Conservation (phyloP, 2,797 vertebrate species). For the Hemitrygon akajei region DNA sequence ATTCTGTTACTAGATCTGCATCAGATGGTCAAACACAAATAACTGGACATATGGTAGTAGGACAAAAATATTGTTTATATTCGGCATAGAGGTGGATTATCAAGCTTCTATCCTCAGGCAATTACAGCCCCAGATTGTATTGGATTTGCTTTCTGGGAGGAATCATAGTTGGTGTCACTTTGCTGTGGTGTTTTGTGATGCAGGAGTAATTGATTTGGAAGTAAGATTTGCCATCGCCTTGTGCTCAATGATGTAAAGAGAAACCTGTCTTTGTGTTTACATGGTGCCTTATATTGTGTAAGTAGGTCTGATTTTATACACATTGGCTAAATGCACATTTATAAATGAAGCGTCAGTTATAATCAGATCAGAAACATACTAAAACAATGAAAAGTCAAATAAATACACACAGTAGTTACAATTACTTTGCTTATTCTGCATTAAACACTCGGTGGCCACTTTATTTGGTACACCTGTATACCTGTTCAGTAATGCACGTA, state of each 20-base stretch:
- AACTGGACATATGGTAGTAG: background rate
- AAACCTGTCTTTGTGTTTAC: background rate
- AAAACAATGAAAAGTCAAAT: background rate
- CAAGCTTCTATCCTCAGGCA: background rate
- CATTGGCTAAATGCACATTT: background rate
- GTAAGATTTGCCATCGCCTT: background rate
- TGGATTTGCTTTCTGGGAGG: background rate
- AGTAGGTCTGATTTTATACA: background rate
- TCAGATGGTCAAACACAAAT: background rate
- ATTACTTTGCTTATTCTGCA: background rate
- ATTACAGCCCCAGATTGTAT: background rate
- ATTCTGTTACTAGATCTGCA: background rate
- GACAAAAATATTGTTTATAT: background rate
- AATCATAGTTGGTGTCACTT: background rate
- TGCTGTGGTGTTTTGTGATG: background rate
- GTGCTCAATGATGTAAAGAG: background rate
- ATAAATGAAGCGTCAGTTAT: background rate
- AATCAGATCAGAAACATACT: background rate
- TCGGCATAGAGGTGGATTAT: background rate
- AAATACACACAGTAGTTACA: background rate
- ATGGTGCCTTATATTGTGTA: background rate
- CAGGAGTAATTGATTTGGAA: background rate
- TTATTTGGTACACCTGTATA: no score
- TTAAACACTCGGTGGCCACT: no score
- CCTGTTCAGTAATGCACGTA: no score